Evolutionary conservation across 2,888 invertebrate species (phyloP), one percentile per base, ranked within the genome.

Genomic region (Dysmachus trigonus): DNA sequence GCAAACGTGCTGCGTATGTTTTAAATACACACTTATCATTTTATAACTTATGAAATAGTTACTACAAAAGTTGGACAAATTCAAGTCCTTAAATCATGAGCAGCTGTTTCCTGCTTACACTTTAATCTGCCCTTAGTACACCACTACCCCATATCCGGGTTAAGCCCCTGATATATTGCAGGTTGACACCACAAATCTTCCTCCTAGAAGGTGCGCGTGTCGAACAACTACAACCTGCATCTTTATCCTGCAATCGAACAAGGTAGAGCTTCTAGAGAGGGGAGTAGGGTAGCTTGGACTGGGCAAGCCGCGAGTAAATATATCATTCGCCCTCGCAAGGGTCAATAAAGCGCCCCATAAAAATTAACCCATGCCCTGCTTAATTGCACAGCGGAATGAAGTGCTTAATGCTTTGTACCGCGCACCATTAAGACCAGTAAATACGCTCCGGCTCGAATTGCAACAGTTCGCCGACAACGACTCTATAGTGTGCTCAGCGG

Each of bases 401-500:
- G 85, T 85, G 85, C 79, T 87, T 87, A 87, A 85, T 47, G 74
- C 79, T 82, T 22, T 85, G 85, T 87, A 87, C 81, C 47, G 47
- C 47, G 53, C 71, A 18, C 35, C 74, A 53, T 35, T 33, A 41
- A 51, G 15, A 38, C 51, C 15, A 51, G 13, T 30, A 31, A 51
- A 33, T 47, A 13, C 22, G n/a, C n/a, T n/a, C n/a, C n/a, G n/a
- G n/a, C 38, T 33, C 74, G 18, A 30, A 74, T 53, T 76, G 72
- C 85, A 62, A 79, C 81, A 73, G 72, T 22, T 77, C 30, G 35
- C 72, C 18, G 27, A 13, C 13, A 77, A 79, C 85, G 83, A 81
- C 79, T 79, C 86, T 86, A 86, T 87, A 47, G 87, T 87, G 87
- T 87, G 87, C 86, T 87, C 83, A 86, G 73, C 41, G 72, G 79